These are phyloP conservation scores for Syrrhaptes paradoxus DNA, from an alignment of 2,113 vertebrate genomes.

Conservation along the genomic window DNA sequence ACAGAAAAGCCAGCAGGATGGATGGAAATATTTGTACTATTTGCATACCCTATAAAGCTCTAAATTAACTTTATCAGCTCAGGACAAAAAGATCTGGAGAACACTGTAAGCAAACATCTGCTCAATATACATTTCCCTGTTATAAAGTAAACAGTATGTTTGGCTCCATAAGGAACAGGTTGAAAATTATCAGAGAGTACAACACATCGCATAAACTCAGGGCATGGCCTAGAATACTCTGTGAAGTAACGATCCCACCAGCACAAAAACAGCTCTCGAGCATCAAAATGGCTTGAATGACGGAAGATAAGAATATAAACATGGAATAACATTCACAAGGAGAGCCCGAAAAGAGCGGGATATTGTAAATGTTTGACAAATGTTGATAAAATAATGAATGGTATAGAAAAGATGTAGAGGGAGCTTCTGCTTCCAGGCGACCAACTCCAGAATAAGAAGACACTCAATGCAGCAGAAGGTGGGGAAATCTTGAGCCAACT, in stretches of 20 bases:
- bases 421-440: background rate
- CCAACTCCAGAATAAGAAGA: background rate
- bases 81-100: conserved; percentile 58
- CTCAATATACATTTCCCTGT: conserved; percentile 44
- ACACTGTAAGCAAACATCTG: conserved; percentile 65
- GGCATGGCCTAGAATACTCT: background rate
- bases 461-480: background rate
- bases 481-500: background rate
- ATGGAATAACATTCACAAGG: background rate
- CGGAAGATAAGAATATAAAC: background rate
- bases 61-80: conserved; percentile 51
- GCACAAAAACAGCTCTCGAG: background rate
- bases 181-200: conserved; percentile 45
- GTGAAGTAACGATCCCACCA: background rate
- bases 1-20: background rate
- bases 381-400: background rate
- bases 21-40: background rate
- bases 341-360: background rate
- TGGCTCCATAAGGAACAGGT: conserved; percentile 57
- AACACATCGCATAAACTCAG: conserved; percentile 12
- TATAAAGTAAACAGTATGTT: conserved; percentile 50
- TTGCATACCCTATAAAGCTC: conserved; percentile 32
- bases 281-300: background rate
- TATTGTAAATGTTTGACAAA: background rate
- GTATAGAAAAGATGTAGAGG: background rate